A percentile compares a stretch with the other conserved stretches of the same genome.
Conservation (phyloP, 2,888 invertebrate species). For the Andrena haemorrhoa region DNA sequence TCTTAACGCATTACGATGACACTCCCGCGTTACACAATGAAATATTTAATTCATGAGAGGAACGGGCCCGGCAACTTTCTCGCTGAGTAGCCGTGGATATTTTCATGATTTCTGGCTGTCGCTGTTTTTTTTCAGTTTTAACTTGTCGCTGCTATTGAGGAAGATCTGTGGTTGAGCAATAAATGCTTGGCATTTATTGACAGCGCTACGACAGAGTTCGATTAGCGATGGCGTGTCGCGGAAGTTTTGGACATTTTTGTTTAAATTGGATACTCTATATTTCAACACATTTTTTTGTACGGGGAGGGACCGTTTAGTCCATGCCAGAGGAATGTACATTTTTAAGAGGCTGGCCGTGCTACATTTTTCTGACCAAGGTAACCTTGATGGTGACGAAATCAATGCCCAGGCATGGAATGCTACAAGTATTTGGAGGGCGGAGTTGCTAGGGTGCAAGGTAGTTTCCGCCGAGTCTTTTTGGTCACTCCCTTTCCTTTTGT, state of each 20-base stretch:
- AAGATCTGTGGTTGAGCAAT: background rate
- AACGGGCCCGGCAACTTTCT: background rate
- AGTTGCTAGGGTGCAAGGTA: constrained; percentile 33
- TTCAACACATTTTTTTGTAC: constrained; percentile 1
- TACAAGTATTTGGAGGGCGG: constrained; percentile 54
- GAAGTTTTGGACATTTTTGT: background rate
- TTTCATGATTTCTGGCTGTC: constrained; percentile 10
- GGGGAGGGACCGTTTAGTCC: background rate
- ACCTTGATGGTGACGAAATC: constrained; percentile 74
- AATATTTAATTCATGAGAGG: constrained; percentile 37
- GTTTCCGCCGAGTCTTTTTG: constrained; percentile 22
- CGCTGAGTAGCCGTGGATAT: background rate
- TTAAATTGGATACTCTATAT: background rate
- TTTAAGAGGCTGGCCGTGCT: constrained; percentile 32
- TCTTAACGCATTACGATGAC: constrained; percentile 14
- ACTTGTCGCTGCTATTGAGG: no score
- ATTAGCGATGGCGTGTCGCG: constrained; percentile 8
- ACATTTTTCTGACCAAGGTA: constrained; percentile 69
- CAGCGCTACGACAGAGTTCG: constrained; percentile 26
- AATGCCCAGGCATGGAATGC: constrained; percentile 67
- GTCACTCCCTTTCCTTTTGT: constrained; percentile 58
- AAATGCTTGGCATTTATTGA: background rate
- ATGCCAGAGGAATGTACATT: constrained; percentile 4
- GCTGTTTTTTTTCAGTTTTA: background rate
- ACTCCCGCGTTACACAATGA: constrained; percentile 16